Base-by-base conservation (phyloP, 2,888 invertebrate species). In the Eledone cirrhosa region DNA sequence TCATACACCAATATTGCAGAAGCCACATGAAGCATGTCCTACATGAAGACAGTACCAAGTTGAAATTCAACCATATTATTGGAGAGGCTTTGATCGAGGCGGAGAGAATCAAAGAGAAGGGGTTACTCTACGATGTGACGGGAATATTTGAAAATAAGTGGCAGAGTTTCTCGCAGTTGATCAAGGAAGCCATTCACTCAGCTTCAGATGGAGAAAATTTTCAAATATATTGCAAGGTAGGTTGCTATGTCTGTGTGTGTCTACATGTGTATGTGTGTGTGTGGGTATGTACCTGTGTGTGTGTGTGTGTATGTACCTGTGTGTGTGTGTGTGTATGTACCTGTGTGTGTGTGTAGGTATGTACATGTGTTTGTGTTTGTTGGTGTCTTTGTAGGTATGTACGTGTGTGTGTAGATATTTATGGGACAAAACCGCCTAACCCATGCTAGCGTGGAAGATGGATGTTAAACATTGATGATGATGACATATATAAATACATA, bases 191-290 rank as follows among this genome's bases (percentile, higher is more conserved):
- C 19, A 72, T 72, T 72, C 69, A 72, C 13, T 33, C 69, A 0
- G 31, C 69, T 33, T 72, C 69, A 1, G 69, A 72, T 72, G 69
- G 69, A n/a, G 41, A 72, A 22, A 72, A n/a, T 41, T 72, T 72
- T 24, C 31, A 72, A 8, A 72, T 72, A 7, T 72, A 72, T 22
- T 72, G 41, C 69, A 33, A 72, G 69, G 69, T 72, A 11, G n/a
- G 69, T 72, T 2, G n/a, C n/a, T 41, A 41, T 41, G 11, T 41
- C 5, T 41, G 11, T 41, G 11, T 41, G 11, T 41, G 11, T 41
- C 5, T 41, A 41, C 11, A 41, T 41, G 11, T 41, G 8, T 33
- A 33, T 33, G 8, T 33, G 8, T 33, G 8, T 33, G 8, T 33
- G 8, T 33, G 33, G 33, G 33, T 33, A 8, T 33, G 41, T n/a